These are phyloP conservation scores for Zaprionus gabonicus DNA, from an alignment of 1,140 invertebrate species.

Conservation along the genomic window DNA sequence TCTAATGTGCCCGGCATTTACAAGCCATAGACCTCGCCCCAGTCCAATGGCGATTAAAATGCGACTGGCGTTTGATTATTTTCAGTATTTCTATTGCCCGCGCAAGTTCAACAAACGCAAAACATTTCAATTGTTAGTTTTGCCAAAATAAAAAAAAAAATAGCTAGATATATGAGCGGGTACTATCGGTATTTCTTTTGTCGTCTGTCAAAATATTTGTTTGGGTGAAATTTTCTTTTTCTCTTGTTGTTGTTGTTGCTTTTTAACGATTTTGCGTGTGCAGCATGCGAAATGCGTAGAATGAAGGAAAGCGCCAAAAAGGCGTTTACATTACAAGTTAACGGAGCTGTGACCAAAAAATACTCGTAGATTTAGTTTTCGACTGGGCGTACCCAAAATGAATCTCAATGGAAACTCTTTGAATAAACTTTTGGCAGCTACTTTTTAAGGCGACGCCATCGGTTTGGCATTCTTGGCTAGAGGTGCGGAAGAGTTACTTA, in stretches of 20 bases:
- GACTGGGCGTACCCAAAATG: slow-evolving; percentile 21
- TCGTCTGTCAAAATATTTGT: slow-evolving; percentile 58
- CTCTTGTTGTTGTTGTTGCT: background rate
- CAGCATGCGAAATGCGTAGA: slow-evolving; percentile 73
- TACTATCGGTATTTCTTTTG: slow-evolving; percentile 31
- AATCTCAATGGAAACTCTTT: slow-evolving; percentile 28
- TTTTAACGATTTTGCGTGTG: slow-evolving; percentile 50
- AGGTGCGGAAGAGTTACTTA: slow-evolving; percentile 17
- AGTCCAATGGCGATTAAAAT: slow-evolving; percentile 67
- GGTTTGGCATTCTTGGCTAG: slow-evolving; percentile 3
- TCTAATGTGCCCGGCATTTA: slow-evolving; percentile 68
- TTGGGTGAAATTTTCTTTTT: slow-evolving; percentile 66
- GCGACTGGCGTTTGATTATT: slow-evolving; percentile 55
- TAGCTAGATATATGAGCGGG: slow-evolving; percentile 18
- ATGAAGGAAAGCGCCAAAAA: slow-evolving; percentile 59
- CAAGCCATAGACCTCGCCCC: slow-evolving; percentile 78
- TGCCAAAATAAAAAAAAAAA: slow-evolving; percentile 63
- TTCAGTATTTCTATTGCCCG: slow-evolving; percentile 16
- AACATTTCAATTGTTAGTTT: slow-evolving; percentile 52
- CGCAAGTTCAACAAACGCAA: slow-evolving; percentile 68
- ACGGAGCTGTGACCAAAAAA: slow-evolving; percentile 50
- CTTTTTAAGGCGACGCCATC: slow-evolving; percentile 15
- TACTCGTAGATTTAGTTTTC: slow-evolving; percentile 15
- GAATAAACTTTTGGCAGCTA: slow-evolving; percentile 22
- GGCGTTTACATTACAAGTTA: slow-evolving; percentile 63